Evolutionary conservation across 1,140 invertebrate genomes (phyloP).

Genomic region (Drosophila arawakana): DNA sequence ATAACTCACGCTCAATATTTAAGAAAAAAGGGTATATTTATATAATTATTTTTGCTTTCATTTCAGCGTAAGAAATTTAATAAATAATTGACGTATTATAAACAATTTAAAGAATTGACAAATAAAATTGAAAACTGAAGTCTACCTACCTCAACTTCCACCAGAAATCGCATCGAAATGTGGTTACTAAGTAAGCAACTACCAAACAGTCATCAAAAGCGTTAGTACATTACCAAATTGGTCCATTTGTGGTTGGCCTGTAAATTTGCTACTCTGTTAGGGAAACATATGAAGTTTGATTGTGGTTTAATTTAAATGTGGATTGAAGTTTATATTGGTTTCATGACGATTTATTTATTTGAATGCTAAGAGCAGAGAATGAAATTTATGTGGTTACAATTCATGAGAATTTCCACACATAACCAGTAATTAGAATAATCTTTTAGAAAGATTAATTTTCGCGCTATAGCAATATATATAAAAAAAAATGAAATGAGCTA

Average conservation of each 20-base stretch:
- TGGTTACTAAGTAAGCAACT: not conserved
- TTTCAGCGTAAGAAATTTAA: not conserved
- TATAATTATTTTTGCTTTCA: not conserved
- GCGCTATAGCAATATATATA: constrained; percentile 52
- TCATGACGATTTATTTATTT: not conserved
- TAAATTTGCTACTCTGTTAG: constrained; percentile 14
- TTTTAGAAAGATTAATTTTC: constrained; percentile 62
- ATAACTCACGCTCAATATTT: too few relatives aligned
- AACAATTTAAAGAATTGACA: too few relatives aligned
- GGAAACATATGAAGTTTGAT: constrained; percentile 35
- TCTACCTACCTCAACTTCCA: too few relatives aligned
- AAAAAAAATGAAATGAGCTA: constrained; percentile 1
- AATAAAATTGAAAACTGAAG: too few relatives aligned
- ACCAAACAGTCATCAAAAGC: not conserved
- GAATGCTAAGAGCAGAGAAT: not conserved
- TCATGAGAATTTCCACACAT: constrained; percentile 51
- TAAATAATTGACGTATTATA: too few relatives aligned
- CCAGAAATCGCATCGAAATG: too few relatives aligned
- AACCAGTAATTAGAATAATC: constrained; percentile 69
- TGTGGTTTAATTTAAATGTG: constrained; percentile 24
- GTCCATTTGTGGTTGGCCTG: constrained; percentile 27
- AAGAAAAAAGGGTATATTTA: too few relatives aligned
- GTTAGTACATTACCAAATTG: constrained; percentile 2
- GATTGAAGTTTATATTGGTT: not conserved
- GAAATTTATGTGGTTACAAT: constrained; percentile 20